Conservation (phyloP, 2,113 vertebrate species). For the Ancistrus triradiatus region DNA sequence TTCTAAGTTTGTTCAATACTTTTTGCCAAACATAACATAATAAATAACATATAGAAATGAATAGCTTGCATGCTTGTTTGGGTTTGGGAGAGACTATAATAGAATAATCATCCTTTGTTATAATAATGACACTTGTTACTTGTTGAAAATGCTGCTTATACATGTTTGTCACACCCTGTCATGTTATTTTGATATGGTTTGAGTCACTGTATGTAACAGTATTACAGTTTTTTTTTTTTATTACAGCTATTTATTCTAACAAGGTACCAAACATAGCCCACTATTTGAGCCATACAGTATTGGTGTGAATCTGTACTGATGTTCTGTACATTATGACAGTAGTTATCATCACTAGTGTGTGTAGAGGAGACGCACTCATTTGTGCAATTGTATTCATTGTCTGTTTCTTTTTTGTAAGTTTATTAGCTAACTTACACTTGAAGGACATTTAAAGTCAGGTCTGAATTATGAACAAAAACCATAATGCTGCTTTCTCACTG, state of each 20-base stretch:
- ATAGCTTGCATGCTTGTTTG: slow-evolving; percentile 48
- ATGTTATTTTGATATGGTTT: slow-evolving; percentile 43
- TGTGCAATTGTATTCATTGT: background rate
- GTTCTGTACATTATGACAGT: too few species aligned
- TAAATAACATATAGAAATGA: slow-evolving; percentile 22
- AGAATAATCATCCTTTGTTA: slow-evolving; percentile 54
- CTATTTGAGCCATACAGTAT: slow-evolving; percentile 48
- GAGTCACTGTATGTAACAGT: slow-evolving; percentile 33
- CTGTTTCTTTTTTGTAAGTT: too few species aligned
- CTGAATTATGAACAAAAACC: slow-evolving; percentile 5
- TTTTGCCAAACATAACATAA: slow-evolving; percentile 61
- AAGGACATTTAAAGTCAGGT: background rate
- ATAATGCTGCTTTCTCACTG: background rate
- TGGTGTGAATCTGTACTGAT: background rate
- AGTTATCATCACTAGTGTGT: too few species aligned
- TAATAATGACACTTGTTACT: slow-evolving; percentile 23
- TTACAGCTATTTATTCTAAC: slow-evolving; percentile 48
- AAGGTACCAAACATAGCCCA: slow-evolving; percentile 33
- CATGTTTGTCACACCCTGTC: slow-evolving; percentile 47
- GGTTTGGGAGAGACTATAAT: slow-evolving; percentile 54
- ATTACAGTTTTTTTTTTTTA: slow-evolving; percentile 35
- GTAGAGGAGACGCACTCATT: slow-evolving; percentile 9
- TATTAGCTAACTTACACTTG: too few species aligned
- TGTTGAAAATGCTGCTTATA: slow-evolving; percentile 58
- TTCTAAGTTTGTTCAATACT: slow-evolving; percentile 54